These are phyloP conservation scores for Festucalex cinctus DNA, from an alignment of 2,113 vertebrate genomes.

Conservation along the genomic window DNA sequence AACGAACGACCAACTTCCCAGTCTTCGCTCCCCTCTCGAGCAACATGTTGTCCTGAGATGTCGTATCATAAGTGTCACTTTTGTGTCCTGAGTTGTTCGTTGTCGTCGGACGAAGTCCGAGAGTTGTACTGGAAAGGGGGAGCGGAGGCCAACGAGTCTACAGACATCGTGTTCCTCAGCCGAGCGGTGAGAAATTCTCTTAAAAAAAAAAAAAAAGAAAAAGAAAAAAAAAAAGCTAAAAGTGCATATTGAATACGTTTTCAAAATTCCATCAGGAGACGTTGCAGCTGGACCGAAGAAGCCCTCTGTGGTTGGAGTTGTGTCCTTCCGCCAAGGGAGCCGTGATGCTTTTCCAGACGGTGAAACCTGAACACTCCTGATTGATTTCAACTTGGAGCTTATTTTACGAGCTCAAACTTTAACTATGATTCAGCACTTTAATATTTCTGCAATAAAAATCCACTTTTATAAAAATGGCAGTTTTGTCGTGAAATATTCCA, in stretches of 20 bases:
- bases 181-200: slow-evolving; percentile 59
- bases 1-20: background rate
- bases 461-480: background rate
- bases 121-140: slow-evolving; percentile 78
- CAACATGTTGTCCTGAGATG: background rate
- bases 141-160: slow-evolving; percentile 84
- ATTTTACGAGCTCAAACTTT: background rate
- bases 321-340: slow-evolving; percentile 91
- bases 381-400: no score
- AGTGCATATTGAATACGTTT: background rate
- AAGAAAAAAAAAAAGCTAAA: no score
- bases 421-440: background rate
- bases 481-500: background rate
- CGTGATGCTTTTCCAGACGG: slow-evolving; percentile 66
- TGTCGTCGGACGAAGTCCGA: slow-evolving; percentile 78
- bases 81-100: slow-evolving; percentile 73
- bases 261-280: slow-evolving; percentile 63
- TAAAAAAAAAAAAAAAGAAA: no score
- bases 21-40: background rate
- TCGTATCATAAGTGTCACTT: background rate
- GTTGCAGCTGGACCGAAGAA: slow-evolving; percentile 63
- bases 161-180: slow-evolving; percentile 79
- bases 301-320: slow-evolving; percentile 78
- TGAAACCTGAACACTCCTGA: slow-evolving; percentile 47
- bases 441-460: background rate